A percentile compares a stretch with the other conserved stretches of the same genome.
Evolutionary conservation across 2,888 invertebrate species (phyloP).

Genomic region (Melinopterus prodromus): DNA sequence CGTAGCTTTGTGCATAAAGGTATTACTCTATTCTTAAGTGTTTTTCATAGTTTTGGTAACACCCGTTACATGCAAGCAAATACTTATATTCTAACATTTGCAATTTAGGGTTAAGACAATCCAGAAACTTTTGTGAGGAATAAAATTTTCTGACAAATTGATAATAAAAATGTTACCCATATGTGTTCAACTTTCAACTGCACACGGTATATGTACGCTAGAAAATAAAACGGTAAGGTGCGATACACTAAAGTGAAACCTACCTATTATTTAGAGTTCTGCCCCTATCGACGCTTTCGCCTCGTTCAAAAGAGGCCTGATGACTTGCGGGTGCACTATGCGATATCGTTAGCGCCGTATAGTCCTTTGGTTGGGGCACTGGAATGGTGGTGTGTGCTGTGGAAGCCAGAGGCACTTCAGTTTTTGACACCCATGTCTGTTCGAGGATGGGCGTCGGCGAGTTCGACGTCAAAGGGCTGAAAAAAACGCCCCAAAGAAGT

Average conservation of each 20-base stretch:
- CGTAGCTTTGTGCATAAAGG: no score
- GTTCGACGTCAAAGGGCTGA: conserved; percentile 64
- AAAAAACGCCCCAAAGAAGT: conserved; percentile 38
- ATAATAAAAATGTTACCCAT: no score
- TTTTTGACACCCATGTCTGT: conserved; percentile 61
- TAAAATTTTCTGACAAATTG: no score
- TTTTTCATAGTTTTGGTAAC: no score
- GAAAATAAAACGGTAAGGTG: neutral
- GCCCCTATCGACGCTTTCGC: conserved; percentile 57
- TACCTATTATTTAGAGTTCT: conserved; percentile 48
- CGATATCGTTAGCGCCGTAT: conserved; percentile 58
- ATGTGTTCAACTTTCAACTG: no score
- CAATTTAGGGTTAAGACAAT: no score
- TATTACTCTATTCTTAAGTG: no score
- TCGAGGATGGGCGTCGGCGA: conserved; percentile 63
- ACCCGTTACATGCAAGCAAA: no score
- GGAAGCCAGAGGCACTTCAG: conserved; percentile 51
- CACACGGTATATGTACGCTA: no score
- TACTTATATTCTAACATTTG: no score
- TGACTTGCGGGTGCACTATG: conserved; percentile 60
- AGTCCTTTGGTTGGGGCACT: conserved; percentile 49
- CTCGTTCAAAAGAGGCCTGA: conserved; percentile 60
- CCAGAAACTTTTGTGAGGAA: no score
- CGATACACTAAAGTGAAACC: neutral
- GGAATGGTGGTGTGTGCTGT: conserved; percentile 49